phyloP scores from a whole-genome alignment of 2,113 vertebrate species.

The Salvator merianae region DNA sequence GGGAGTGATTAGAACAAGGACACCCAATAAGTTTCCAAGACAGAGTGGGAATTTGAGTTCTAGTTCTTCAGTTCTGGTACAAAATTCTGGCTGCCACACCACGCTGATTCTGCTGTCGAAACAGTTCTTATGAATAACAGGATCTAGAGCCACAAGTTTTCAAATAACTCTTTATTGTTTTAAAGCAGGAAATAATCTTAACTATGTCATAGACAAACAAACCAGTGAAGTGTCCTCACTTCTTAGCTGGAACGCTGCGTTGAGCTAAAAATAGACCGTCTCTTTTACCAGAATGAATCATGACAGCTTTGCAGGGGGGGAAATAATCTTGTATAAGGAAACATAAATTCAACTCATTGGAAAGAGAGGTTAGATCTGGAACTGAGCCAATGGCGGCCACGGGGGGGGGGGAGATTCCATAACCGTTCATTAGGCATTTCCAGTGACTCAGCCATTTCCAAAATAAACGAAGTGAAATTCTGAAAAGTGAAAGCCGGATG shows the following conservation, averaged over 20 bases:
- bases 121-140: not conserved
- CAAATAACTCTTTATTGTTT: not conserved
- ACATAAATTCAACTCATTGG: not conserved
- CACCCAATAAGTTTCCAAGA: too few species aligned
- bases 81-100: too few species aligned
- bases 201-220: constrained; percentile 6
- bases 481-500: not conserved
- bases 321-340: not conserved
- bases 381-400: not conserved
- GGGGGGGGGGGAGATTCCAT: not conserved
- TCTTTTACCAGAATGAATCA: not conserved
- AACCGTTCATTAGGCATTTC: not conserved
- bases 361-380: not conserved
- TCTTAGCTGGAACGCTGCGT: not conserved
- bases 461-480: not conserved
- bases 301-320: not conserved
- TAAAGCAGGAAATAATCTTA: constrained; percentile 20
- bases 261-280: constrained; percentile 20
- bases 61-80: too few species aligned
- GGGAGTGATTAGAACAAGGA: too few species aligned
- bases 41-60: too few species aligned
- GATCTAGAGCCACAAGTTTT: not conserved
- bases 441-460: not conserved
- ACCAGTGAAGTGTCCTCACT: not conserved
- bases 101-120: not conserved